phyloP scores from a whole-genome alignment of 2,888 invertebrate genomes.

The Drosophila monieri region DNA sequence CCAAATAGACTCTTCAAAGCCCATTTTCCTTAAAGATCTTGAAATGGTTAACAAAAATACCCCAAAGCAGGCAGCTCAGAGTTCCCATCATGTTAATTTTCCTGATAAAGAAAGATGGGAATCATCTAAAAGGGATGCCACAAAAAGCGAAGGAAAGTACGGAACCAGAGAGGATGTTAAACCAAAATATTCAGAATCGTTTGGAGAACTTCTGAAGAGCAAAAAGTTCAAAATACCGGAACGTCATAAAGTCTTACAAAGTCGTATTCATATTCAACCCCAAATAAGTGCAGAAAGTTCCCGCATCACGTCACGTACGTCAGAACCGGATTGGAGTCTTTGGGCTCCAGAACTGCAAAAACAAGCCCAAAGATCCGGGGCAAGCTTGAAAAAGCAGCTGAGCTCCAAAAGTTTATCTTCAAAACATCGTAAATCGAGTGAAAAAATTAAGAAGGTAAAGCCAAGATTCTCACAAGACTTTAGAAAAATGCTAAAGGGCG shows the following conservation, averaged over 20 bases:
- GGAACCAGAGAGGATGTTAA: neutral
- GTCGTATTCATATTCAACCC: neutral
- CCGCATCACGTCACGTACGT: too few species aligned
- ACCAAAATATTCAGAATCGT: neutral
- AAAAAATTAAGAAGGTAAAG: neutral
- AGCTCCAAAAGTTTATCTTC: neutral
- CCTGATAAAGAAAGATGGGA: too few species aligned
- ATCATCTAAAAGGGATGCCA: too few species aligned
- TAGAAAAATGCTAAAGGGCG: neutral
- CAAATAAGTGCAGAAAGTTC: neutral
- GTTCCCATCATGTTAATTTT: too few species aligned
- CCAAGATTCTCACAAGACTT: neutral
- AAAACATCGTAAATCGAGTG: neutral
- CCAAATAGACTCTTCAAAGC: neutral
- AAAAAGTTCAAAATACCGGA: neutral
- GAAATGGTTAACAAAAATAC: neutral
- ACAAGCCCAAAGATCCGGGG: too few species aligned
- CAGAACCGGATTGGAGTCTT: neutral
- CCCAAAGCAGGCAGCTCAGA: too few species aligned
- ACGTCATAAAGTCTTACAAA: neutral
- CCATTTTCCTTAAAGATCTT: neutral
- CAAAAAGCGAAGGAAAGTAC: neutral
- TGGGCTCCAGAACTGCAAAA: neutral
- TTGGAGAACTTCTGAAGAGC: neutral
- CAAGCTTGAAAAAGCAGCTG: too few species aligned